Evolutionary conservation across 30 jellyfish, hydroid and myxozoan species (phyloP).

Genomic region (Clytia hemisphaerica): DNA sequence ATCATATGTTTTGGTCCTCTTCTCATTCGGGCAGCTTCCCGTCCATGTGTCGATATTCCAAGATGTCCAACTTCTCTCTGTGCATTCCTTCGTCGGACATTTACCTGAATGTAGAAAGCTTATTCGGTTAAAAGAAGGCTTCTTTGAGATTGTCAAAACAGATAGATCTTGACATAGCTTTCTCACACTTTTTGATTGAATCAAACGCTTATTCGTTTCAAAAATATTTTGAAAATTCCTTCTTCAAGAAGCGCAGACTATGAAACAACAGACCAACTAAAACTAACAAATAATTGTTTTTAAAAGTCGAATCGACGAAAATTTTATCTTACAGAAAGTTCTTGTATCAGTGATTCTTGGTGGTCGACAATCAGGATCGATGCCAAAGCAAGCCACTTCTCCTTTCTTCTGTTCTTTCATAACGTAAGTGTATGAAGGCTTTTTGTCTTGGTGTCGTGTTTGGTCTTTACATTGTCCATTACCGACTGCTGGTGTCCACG

Average conservation of each 20-base stretch:
- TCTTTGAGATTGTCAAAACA: too few relatives aligned
- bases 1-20: slow-evolving; percentile 36
- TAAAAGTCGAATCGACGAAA: too few relatives aligned
- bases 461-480: slow-evolving; percentile 61
- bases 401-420: slow-evolving; percentile 37
- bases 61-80: slow-evolving; percentile 57
- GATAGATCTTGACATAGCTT: too few relatives aligned
- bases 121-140: too few relatives aligned
- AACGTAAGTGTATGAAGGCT: slow-evolving; percentile 52
- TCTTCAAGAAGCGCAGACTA: too few relatives aligned
- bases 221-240: too few relatives aligned
- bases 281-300: too few relatives aligned
- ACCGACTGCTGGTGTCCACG: slow-evolving; percentile 54
- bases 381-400: slow-evolving; percentile 79
- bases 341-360: slow-evolving; percentile 5
- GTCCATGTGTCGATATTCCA: slow-evolving; percentile 46
- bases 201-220: too few relatives aligned
- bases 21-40: slow-evolving; percentile 70
- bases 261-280: too few relatives aligned
- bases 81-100: slow-evolving; percentile 66
- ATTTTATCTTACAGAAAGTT: slow-evolving; percentile 32
- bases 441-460: slow-evolving; percentile 45
- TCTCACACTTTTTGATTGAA: too few relatives aligned
- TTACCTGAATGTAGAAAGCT: too few relatives aligned
- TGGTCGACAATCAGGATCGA: slow-evolving; percentile 21